phyloP scores from a whole-genome alignment of 2,888 invertebrate genomes.

The Tipula unca region DNA sequence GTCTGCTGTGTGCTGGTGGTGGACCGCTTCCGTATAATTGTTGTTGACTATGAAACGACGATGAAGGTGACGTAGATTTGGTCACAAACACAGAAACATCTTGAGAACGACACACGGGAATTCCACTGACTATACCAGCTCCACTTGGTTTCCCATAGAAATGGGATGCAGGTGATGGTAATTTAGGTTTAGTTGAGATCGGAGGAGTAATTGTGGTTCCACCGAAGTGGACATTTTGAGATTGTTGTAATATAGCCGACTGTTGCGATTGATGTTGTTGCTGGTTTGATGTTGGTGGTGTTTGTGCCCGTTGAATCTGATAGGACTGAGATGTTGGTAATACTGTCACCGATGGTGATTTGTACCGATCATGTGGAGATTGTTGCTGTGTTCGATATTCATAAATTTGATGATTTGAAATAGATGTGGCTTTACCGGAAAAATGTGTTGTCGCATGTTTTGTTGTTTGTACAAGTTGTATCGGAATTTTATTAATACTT shows the following conservation, averaged over 20 bases:
- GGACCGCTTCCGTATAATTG: slow-evolving; percentile 43
- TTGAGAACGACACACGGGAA: slow-evolving; percentile 46
- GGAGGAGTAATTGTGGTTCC: slow-evolving; percentile 28
- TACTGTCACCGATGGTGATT: slow-evolving; percentile 35
- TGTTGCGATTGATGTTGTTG: slow-evolving; percentile 30
- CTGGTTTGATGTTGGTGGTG: slow-evolving; percentile 23
- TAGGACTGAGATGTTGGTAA: slow-evolving; percentile 24
- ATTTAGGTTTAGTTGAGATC: slow-evolving; percentile 50
- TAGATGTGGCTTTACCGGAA: slow-evolving; percentile 39
- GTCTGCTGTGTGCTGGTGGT: slow-evolving; percentile 50
- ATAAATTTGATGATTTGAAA: slow-evolving; percentile 33
- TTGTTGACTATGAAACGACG: neutral
- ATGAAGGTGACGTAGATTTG: slow-evolving; percentile 45
- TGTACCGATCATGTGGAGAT: slow-evolving; percentile 38
- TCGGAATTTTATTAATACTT: slow-evolving; percentile 29
- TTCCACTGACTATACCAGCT: slow-evolving; percentile 50
- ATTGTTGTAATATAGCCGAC: slow-evolving; percentile 24
- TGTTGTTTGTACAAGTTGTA: slow-evolving; percentile 36
- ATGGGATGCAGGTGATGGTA: slow-evolving; percentile 55
- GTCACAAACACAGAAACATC: slow-evolving; percentile 40
- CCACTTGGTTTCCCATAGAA: slow-evolving; percentile 32
- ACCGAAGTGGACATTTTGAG: slow-evolving; percentile 26
- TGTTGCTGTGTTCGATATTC: slow-evolving; percentile 38
- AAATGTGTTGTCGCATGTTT: slow-evolving; percentile 35
- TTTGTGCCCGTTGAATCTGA: slow-evolving; percentile 16